These are phyloP conservation scores for Mamestra brassicae DNA, from an alignment of 2,888 invertebrate species.

Conservation along the genomic window DNA sequence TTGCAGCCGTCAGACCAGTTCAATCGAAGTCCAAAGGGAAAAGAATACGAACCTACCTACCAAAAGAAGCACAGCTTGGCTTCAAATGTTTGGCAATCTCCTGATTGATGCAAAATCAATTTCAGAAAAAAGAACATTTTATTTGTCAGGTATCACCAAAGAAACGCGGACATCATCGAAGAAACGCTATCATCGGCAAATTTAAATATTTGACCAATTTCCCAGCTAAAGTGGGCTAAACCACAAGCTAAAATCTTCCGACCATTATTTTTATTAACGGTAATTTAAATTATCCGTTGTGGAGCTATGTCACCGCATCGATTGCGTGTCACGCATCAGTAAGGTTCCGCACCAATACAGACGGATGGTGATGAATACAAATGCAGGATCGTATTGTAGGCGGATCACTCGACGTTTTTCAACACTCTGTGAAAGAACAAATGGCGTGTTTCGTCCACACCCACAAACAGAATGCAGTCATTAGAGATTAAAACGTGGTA, in stretches of 20 bases:
- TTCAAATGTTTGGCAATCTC: neutral
- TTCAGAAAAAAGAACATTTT: neutral
- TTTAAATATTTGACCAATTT: slow-evolving; percentile 9
- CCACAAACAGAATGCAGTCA: slow-evolving; percentile 74
- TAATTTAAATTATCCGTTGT: slow-evolving; percentile 54
- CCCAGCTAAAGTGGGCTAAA: slow-evolving; percentile 13
- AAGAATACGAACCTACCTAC: neutral
- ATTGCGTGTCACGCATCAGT: slow-evolving; percentile 78
- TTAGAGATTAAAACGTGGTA: slow-evolving; percentile 71
- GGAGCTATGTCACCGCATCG: slow-evolving; percentile 63
- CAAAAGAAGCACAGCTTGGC: neutral
- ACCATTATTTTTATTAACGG: slow-evolving; percentile 52
- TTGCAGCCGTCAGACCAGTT: neutral
- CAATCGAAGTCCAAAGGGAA: neutral
- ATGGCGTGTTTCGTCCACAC: slow-evolving; percentile 76
- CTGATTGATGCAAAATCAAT: neutral
- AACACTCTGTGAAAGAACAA: slow-evolving; percentile 78
- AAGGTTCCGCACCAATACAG: slow-evolving; percentile 74
- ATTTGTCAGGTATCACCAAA: neutral
- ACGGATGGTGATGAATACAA: slow-evolving; percentile 76
- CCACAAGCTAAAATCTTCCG: slow-evolving; percentile 38
- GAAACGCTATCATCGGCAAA: neutral
- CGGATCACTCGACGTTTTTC: slow-evolving; percentile 77
- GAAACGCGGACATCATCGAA: neutral
- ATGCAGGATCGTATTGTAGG: slow-evolving; percentile 72